Evolutionary conservation across 2,797 vertebrate species (phyloP), one percentile per base, ranked within the genome.

Genomic region (Coranthus polyacanthus): DNA sequence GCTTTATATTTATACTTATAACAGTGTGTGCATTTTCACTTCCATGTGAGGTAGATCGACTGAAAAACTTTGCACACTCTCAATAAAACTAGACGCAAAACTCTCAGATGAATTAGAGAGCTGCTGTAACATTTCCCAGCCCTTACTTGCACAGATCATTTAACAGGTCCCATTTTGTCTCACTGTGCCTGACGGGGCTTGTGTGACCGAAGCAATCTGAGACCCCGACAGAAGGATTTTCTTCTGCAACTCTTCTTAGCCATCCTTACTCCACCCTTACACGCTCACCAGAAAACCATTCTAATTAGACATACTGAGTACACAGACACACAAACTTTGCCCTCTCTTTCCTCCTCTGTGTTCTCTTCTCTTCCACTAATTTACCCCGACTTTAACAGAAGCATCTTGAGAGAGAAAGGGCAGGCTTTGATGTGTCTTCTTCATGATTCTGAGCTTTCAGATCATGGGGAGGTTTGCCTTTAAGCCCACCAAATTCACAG

Each of bases 401-500:
- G 75, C 59, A 47, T 84, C 68, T 81, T 60, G 3, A 57, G 63
- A 69, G 69, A 79, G 72, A 68, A 63, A 72, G 72, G 74, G 39
- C 42, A 17, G 59, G 73, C 92, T 93, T 92, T 93, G 89, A 93
- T 92, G 87, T 91, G 60, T 85, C 72, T 83, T 67, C 82, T 85
- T 70, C 68, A 50, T 74, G 80, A 87, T 88, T 85, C 78, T 47
- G 62, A 89, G 88, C 83, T 76, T 85, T 90, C 82, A 92, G 90
- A 93, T 93, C 87, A 91, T 92, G 90, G 85, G 75, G 63, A 32
- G 75, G 87, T 90, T 93, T 90, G 89, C 91, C 89, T 90, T 87
- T 60, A 75, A 83, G 84, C 87, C 86, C 82, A 75, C 58, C 68
- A 82, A 86, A 86, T 85, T 84, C 84, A 84, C 79, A 81, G 81